A percentile compares a stretch with the other conserved stretches of the same genome.
Evolutionary conservation across 2,888 invertebrate genomes (phyloP).

Genomic region (Drosophila lacicola): DNA sequence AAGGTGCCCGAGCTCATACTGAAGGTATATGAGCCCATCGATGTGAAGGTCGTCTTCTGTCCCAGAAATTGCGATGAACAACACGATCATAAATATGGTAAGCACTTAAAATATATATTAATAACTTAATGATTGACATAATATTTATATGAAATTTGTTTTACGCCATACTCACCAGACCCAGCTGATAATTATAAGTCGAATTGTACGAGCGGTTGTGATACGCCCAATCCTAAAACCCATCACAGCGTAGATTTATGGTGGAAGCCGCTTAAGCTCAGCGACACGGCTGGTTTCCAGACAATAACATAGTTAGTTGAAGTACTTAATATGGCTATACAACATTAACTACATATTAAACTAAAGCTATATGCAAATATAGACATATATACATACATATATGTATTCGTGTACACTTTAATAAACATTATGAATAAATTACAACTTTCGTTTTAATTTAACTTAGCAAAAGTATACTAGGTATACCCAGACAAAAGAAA

Average conservation of each 20-base stretch:
- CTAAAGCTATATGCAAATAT: slow-evolving; percentile 17
- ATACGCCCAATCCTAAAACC: slow-evolving; percentile 37
- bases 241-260: slow-evolving; percentile 65
- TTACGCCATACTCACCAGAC: slow-evolving; percentile 44
- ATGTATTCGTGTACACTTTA: slow-evolving; percentile 44
- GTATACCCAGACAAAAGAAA: slow-evolving; percentile 18
- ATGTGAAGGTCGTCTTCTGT: slow-evolving; percentile 79
- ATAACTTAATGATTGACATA: not conserved
- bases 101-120: slow-evolving; percentile 11
- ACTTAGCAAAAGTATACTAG: slow-evolving; percentile 21
- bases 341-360: slow-evolving; percentile 37
- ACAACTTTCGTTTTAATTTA: slow-evolving; percentile 26
- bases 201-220: slow-evolving; percentile 49
- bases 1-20: slow-evolving; percentile 77
- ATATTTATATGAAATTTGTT: not conserved
- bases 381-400: slow-evolving; percentile 7
- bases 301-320: slow-evolving; percentile 38
- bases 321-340: slow-evolving; percentile 32
- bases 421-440: slow-evolving; percentile 65
- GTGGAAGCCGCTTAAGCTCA: slow-evolving; percentile 61
- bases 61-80: slow-evolving; percentile 67
- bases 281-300: slow-evolving; percentile 56
- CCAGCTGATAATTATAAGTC: slow-evolving; percentile 68
- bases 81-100: slow-evolving; percentile 77
- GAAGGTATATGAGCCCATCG: slow-evolving; percentile 75